Base-by-base conservation (phyloP, 2,888 invertebrate species). In the Melieria crassipennis region DNA sequence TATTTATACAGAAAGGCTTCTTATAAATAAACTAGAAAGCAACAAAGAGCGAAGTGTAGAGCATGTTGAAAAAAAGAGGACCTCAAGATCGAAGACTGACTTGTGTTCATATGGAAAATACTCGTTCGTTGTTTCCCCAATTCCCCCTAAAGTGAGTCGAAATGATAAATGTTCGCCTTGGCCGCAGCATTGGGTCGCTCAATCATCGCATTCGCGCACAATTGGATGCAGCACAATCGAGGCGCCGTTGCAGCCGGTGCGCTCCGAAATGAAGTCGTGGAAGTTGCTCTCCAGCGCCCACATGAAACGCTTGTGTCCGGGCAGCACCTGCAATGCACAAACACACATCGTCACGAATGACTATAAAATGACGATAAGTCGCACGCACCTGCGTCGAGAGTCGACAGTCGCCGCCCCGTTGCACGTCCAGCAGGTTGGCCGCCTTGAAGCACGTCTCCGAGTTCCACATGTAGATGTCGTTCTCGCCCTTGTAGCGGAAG, bases 221-320 rank as follows among this genome's bases (percentile, higher is more conserved):
- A 91, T 85, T 1, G 91, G 91, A 87, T 90, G 90, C 64, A 91
- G 85, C 47, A 88, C 84, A 72, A 91, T 89, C 48, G 89, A 89
- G 45, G 91, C 88, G n/a, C 91, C 91, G 72, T 89, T 87, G 80
- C 91, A 90, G 60, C 91, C 90, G 52, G 89, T 89, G 48, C 88
- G 89, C 75, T 90, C 89, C 5, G 88, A 84, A 75, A 91, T 88
- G 79, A 88, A 92, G 83, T 92, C 91, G 67, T 89, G 90, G 87
- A 91, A 91, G 82, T 92, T 91, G 78, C 90, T 90, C 80, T 91
- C 91, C 75, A 92, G 83, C 10, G 89, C 88, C 90, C 91, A 90
- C 89, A 91, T 90, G 62, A 89, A 87, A 46, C 88, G 88, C 81
- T 89, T 90, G 78, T 88, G 89, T 7, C 90, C 91, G 0, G 90